Base-by-base conservation (phyloP, 2,113 vertebrate species). In the Neofelis nebulosa region DNA sequence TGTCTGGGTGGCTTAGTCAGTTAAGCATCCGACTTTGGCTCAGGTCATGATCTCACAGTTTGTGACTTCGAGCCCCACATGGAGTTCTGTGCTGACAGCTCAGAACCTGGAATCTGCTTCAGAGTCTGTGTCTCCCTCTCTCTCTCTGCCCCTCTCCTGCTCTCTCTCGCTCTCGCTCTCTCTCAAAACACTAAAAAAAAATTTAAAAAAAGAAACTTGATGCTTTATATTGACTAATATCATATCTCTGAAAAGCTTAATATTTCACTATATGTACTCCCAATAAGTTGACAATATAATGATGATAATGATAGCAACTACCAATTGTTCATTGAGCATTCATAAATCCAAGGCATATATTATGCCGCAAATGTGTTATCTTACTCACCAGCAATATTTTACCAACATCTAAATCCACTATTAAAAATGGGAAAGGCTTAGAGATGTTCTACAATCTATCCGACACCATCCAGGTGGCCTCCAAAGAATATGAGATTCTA, bases 241-340 rank as follows among this genome's bases (percentile, higher is more conserved):
- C 38, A 92, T 86, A 79, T 7, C 36, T 97, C 89, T 89, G 92
- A 92, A 92, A 83, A 94, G 19, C 55, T 78, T 48, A 45, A 1
- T 50, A 66, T 68, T 89, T 96, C 36, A 92, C 29, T 86, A 31
- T 14, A 90, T 2, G 25, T 48, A 38, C n/a, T 48, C 9, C 66
- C 63, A 83, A 19, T 65, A 79, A 41, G 5, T 2, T 82, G 63
- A 27, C 18, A 93, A 71, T 45, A 36, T 27, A 45, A 55, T 18
- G 10, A 96, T 83, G 61, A 87, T 45, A 16, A 71, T 16, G 25
- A 80, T 0, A 66, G 13, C 41, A 65, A 89, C n/a, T 68, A 45
- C 33, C 36, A 83, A 12, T 93, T 36, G 80, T 19, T 92, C 36
- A 93, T 3, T n/a, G 29, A 74, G 16, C 33, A 27, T 73, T 66